Evolutionary conservation across 2,797 vertebrate species (phyloP).

Genomic region (Cuniculus paca): DNA sequence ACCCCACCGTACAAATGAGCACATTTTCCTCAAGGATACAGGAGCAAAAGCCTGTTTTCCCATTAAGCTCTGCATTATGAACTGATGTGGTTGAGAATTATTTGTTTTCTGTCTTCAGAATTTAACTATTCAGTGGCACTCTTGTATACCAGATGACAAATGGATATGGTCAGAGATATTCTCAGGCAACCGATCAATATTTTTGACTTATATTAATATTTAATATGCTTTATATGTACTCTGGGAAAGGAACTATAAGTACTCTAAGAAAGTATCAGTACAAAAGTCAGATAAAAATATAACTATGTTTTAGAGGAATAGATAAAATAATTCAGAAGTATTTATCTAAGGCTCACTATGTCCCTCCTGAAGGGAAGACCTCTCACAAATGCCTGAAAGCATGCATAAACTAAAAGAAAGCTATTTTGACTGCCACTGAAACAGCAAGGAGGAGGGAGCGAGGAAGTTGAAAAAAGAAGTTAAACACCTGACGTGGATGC

Average conservation of each 20-base stretch:
- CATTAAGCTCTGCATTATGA: slow-evolving; percentile 42
- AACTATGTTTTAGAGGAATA: neutral
- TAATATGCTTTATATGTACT: neutral
- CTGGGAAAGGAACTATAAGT: neutral
- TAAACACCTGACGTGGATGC: neutral
- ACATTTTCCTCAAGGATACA: slow-evolving; percentile 25
- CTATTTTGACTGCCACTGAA: neutral
- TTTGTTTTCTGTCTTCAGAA: slow-evolving; percentile 22
- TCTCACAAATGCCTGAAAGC: neutral
- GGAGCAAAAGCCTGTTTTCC: neutral
- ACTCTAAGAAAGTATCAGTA: neutral
- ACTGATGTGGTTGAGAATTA: neutral
- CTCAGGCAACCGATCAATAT: slow-evolving; percentile 66
- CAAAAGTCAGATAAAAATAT: neutral
- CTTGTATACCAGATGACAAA: slow-evolving; percentile 26
- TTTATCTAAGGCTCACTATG: neutral
- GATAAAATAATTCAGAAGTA: neutral
- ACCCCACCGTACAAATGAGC: neutral
- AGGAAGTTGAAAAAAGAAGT: neutral
- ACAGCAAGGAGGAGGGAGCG: neutral
- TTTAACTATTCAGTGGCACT: neutral
- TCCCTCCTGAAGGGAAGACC: neutral
- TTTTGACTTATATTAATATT: slow-evolving; percentile 72
- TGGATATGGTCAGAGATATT: slow-evolving; percentile 52
- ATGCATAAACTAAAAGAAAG: neutral